Base-by-base conservation (phyloP, 2,113 vertebrate species). In the Leptosomus discolor region DNA sequence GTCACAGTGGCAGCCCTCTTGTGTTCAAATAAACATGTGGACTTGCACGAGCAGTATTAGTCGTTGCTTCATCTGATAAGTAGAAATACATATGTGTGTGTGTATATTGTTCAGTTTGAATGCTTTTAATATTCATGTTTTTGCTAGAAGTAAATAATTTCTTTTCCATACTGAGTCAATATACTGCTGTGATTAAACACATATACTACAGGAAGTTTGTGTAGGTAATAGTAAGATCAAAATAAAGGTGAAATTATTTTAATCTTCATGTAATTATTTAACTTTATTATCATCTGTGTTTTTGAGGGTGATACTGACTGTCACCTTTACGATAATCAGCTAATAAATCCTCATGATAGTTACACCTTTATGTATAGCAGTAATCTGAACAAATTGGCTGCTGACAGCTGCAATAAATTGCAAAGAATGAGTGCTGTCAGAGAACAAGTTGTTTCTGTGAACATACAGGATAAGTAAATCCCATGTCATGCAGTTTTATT, bases 321-420 rank as follows among this genome's bases (percentile, higher is more conserved):
- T 96, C 95, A 97, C 95, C 94, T 97, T 97, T 96, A 96, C 14
- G 6, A 94, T 97, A 98, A 98, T 98, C 98, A 97, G 89, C 95
- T 97, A 97, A 98, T 98, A 98, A 98, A 98, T 98, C 97, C 92
- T 97, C 92, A 70, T 97, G 96, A 97, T 98, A 97, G 95, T 97
- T 98, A 96, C 95, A 98, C 97, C 97, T 98, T 98, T 97, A 98
- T 97, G 97, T 95, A 96, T 94, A 98, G 96, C 96, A 96, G 85
- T 98, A 98, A 98, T 98, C 94, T 98, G 97, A 97, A 96, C 97
- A 98, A 98, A 98, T 98, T 98, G 97, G 95, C 95, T 97, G 95
- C 97, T 98, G 98, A 98, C 98, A 98, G 97, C 96, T 97, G 96
- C 69, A 86, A 97, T 98, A 98, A 98, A 98, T 98, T 98, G 95